Conservation (phyloP, 2,797 vertebrate genomes). For the Pterois miles region DNA sequence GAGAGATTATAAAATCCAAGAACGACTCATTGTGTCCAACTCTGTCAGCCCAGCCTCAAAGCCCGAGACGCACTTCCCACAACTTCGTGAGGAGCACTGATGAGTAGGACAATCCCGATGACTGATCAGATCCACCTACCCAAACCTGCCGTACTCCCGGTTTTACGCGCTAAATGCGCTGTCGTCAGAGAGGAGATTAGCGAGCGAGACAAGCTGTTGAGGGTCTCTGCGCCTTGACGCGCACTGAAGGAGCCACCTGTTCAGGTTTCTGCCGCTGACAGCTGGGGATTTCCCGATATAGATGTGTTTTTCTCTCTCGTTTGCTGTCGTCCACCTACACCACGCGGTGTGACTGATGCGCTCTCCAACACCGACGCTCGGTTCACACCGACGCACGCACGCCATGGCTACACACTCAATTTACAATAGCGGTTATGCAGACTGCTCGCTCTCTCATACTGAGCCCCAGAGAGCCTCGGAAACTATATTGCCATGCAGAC, state of each 20-base stretch:
- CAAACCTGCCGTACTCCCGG: conserved; percentile 33
- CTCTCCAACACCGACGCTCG: conserved; percentile 46
- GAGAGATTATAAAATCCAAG: conserved; percentile 60
- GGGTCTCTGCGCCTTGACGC: conserved; percentile 70
- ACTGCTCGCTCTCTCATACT: neutral
- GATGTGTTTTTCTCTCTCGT: conserved; percentile 65
- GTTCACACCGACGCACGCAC: conserved; percentile 48
- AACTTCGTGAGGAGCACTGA: conserved; percentile 11
- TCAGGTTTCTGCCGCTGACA: conserved; percentile 77
- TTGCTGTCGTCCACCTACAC: conserved; percentile 61
- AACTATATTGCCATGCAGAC: neutral
- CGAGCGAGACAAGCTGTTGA: conserved; percentile 70
- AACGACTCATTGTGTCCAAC: conserved; percentile 62
- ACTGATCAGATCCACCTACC: conserved; percentile 48
- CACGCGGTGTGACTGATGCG: conserved; percentile 37
- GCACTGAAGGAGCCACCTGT: conserved; percentile 76
- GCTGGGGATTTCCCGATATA: conserved; percentile 76
- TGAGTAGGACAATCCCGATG: conserved; percentile 45
- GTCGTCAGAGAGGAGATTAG: conserved; percentile 81
- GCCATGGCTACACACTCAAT: neutral
- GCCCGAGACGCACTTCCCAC: neutral
- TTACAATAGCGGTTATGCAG: conserved; percentile 5
- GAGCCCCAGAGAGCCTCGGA: neutral
- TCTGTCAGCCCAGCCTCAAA: conserved; percentile 11
- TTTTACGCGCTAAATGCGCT: conserved; percentile 69